phyloP scores from a whole-genome alignment of 1,140 invertebrate genomes.

The Heliconius hermathena region DNA sequence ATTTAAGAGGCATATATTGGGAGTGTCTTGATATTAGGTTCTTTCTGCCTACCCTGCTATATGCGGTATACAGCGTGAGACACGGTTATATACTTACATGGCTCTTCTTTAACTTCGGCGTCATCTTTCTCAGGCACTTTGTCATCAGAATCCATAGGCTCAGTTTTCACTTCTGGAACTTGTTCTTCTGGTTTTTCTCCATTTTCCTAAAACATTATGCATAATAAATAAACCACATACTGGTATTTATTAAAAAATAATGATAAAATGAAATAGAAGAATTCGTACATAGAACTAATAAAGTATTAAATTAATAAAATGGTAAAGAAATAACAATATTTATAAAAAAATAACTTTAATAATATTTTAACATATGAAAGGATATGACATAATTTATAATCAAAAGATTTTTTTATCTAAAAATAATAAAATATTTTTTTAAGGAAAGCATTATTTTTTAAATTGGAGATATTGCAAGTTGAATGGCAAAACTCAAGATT shows the following conservation, averaged over 20 bases:
- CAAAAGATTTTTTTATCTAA: neutral
- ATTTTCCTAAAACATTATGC: slow-evolving; percentile 48
- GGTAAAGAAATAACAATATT: too few species aligned
- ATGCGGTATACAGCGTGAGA: neutral
- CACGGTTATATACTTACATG: slow-evolving; percentile 25
- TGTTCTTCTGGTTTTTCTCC: slow-evolving; percentile 46
- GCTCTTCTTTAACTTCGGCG: slow-evolving; percentile 39
- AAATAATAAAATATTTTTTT: neutral
- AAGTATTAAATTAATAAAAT: too few species aligned
- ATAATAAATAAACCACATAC: neutral
- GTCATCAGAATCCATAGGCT: slow-evolving; percentile 52
- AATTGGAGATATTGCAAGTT: neutral
- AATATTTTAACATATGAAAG: too few species aligned
- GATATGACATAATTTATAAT: too few species aligned
- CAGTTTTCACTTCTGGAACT: slow-evolving; percentile 39
- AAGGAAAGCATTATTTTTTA: too few species aligned
- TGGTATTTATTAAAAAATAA: neutral
- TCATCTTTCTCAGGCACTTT: slow-evolving; percentile 36
- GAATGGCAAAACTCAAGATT: neutral
- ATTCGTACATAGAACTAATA: too few species aligned
- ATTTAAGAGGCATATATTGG: too few species aligned
- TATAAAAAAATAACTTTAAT: too few species aligned
- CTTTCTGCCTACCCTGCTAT: neutral
- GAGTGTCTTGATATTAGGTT: neutral
- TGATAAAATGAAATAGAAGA: too few species aligned